Evolutionary conservation across 2,888 invertebrate genomes (phyloP), one percentile per base, ranked within the genome.

Genomic region (Melanostoma scalare): DNA sequence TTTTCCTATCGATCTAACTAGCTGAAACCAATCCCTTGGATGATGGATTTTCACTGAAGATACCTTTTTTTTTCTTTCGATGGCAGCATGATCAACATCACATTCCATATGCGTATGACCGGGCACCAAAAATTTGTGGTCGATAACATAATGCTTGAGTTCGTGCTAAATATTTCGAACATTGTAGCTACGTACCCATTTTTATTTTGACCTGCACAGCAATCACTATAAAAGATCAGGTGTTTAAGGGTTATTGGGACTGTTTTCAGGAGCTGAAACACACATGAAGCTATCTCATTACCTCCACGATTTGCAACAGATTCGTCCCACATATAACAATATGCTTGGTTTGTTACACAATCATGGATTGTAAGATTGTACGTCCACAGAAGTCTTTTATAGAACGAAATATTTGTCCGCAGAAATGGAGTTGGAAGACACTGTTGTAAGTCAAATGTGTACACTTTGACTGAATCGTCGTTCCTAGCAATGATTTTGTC

Each of bases 321-420:
- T 76, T 76, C 52, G 38, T 69, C 38, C 77, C 71, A 72, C 50
- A 71, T 71, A 30, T 65, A 78, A 33, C 56, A 71, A 44, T 46
- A 38, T 2, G 65, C 50, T 56, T 50, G 48, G 5, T 50, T 56
- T 8, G 33, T 77, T 6, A 55, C 35, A 33, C 50, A 44, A 9
- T 77, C 68, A 56, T 77, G 65, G 8, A 75, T 4, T 38, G 38
- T 58, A 31, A 55, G 20, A 40, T 74, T 56, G 9, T 52, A 42
- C 4, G 53, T 67, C 52, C 53, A 42, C 67, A 53, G 8, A 10
- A 42, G 53, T 42, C 53, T 42, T 5, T 67, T 52, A 9, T 67
- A 63, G 20, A 61, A 48, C 3, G 35, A 48, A 3, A 61, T 31
- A 61, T 35, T 35, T 6, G 36, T 48, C n/a, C 50, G 6, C 3